These are phyloP conservation scores for Mormyrus lacerda DNA, from an alignment of 2,113 vertebrate species.

Conservation along the genomic window DNA sequence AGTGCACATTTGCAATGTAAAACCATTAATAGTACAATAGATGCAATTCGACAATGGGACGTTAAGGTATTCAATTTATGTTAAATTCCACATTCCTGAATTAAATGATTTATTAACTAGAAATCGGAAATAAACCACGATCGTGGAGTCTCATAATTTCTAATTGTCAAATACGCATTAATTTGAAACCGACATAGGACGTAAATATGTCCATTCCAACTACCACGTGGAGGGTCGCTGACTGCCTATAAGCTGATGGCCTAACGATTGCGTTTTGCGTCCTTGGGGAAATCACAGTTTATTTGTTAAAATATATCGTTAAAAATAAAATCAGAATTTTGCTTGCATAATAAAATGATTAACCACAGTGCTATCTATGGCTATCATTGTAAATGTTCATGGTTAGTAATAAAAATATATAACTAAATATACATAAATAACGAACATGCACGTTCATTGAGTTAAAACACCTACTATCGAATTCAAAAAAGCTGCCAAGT, in stretches of 20 bases:
- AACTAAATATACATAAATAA: not conserved
- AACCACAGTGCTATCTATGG: not conserved
- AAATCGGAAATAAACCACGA: not conserved
- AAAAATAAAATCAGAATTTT: not conserved
- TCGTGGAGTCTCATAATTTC: not conserved
- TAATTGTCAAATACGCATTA: not conserved
- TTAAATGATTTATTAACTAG: not conserved
- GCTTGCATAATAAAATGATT: not conserved
- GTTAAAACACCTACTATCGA: not conserved
- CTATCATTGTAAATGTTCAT: not conserved
- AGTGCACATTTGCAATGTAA: not conserved
- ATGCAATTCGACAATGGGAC: not conserved
- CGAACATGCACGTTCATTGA: not conserved
- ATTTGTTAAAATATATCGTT: not conserved
- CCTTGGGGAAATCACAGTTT: not conserved
- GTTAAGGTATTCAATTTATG: not conserved
- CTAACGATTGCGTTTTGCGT: not conserved
- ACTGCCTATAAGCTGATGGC: not conserved
- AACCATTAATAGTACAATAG: not conserved
- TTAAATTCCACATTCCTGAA: not conserved
- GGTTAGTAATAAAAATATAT: not conserved
- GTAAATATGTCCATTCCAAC: not conserved
- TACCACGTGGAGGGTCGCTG: not conserved
- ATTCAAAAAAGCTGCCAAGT: not conserved
- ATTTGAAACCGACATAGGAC: not conserved